Percentiles rank a stretch among this genome's conserved stretches.
These are phyloP conservation scores for Drosophila seguyi DNA, from an alignment of 1,140 invertebrate species.

Conservation along the genomic window DNA sequence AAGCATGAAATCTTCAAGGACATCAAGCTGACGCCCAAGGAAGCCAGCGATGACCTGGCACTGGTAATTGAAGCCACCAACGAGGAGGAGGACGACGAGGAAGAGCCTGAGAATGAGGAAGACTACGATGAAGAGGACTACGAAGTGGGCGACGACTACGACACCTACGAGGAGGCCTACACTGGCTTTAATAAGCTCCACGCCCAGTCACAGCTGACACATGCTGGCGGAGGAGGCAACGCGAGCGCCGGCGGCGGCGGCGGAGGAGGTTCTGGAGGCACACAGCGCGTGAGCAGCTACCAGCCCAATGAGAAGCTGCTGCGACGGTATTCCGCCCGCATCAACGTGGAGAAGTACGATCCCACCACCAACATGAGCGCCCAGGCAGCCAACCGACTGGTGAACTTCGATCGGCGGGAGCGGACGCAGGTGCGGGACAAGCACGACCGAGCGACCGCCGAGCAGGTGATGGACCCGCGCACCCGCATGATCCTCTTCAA, in stretches of 20 bases:
- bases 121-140: constrained; percentile 62
- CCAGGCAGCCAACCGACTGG: constrained; percentile 89
- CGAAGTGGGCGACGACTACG: constrained; percentile 74
- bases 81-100: constrained; percentile 49
- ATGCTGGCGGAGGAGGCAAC: constrained; percentile 17
- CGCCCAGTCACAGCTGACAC: constrained; percentile 64
- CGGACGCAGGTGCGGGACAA: constrained; percentile 95
- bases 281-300: constrained; percentile 89
- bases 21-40: constrained; percentile 49
- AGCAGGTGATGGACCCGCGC: constrained; percentile 98
- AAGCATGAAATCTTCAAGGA: constrained; percentile 63
- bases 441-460: constrained; percentile 97
- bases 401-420: constrained; percentile 89
- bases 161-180: constrained; percentile 80
- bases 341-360: constrained; percentile 94
- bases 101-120: constrained; percentile 55
- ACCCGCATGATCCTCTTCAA: constrained; percentile 98
- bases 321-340: constrained; percentile 92
- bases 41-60: constrained; percentile 50
- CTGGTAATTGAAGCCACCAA: constrained; percentile 29
- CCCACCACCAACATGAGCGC: constrained; percentile 87
- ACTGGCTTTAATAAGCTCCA: constrained; percentile 76
- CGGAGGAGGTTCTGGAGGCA: constrained; percentile 8
- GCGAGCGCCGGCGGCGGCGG: constrained; percentile 13
- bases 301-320: constrained; percentile 93